Evolutionary conservation across 2,888 invertebrate species (phyloP), one percentile per base, ranked within the genome.

Genomic region (Hydraecia micacea): DNA sequence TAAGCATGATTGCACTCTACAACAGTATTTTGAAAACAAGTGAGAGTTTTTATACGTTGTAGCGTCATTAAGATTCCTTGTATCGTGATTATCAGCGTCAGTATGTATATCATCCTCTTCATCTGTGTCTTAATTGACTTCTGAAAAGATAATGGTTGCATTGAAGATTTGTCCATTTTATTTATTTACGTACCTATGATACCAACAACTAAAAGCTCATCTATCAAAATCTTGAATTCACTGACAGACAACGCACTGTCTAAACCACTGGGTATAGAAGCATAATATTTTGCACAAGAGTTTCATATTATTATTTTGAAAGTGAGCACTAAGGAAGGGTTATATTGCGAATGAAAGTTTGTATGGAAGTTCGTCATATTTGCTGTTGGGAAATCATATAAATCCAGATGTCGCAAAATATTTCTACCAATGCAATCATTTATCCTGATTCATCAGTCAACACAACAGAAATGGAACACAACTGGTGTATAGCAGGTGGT

Each of bases 1-100:
- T 46, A 60, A 80, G 36, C 68, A 49, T 13, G 28, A 73, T 58
- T 82, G 70, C 70, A 71, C 74, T 70, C 74, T 71, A 42, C 39
- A 66, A 42, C 36, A 69, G 78, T 15, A 39, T 36, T 63, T 69
- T 66, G 42, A 65, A 84, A 72, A 69, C 63, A 83, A 83, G n/a
- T 39, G 39, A 42, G 65, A 36, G 11, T 32, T 18, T 52, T 49
- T 3, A 4, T 42, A n/a, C 7, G 28, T 4, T 8, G 7, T n/a
- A 15, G 32, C 49, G 32, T 76, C 32, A 49, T 13, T 69, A 18
- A 15, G 15, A 83, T 76, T 69, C 25, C 2, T 69, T 32, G 58
- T 52, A 11, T 39, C 6, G 11, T 55, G 32, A 13, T 4, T 58
- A n/a, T 28, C 36, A 4, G 28, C n/a, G 9, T 60, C 60, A 52